phyloP scores from a whole-genome alignment of 2,888 invertebrate genomes.

The Chrysolina americana region DNA sequence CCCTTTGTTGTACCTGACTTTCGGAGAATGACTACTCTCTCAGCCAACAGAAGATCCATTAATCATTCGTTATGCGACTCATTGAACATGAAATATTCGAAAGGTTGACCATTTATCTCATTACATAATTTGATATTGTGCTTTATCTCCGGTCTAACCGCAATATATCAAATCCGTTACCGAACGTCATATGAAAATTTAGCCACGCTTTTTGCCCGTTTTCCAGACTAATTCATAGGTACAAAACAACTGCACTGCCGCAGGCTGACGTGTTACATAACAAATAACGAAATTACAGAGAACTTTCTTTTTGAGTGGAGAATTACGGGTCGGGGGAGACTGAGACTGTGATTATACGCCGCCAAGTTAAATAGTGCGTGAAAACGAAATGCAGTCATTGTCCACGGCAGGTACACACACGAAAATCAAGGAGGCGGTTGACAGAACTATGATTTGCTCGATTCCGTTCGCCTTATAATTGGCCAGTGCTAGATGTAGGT shows the following conservation, averaged over 20 bases:
- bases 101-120: conserved; percentile 7
- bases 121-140: conserved; percentile 20
- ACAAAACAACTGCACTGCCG: background rate
- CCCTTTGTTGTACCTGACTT: background rate
- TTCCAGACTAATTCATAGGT: conserved; percentile 6
- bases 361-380: conserved; percentile 11
- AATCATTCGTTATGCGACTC: conserved; percentile 17
- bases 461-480: background rate
- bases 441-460: background rate
- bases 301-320: conserved; percentile 24
- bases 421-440: background rate
- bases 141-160: conserved; percentile 7
- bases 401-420: background rate
- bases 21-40: background rate
- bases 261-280: conserved; percentile 21
- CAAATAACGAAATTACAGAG: conserved; percentile 21
- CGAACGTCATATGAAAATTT: conserved; percentile 20
- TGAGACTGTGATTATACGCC: background rate
- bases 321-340: conserved; percentile 8
- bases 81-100: conserved; percentile 13
- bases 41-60: conserved; percentile 10
- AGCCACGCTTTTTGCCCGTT: conserved; percentile 19
- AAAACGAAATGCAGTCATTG: conserved; percentile 16
- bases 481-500: background rate
- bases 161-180: conserved; percentile 15